phyloP scores from a whole-genome alignment of 2,113 vertebrate genomes.

The Marmota flaviventris region DNA sequence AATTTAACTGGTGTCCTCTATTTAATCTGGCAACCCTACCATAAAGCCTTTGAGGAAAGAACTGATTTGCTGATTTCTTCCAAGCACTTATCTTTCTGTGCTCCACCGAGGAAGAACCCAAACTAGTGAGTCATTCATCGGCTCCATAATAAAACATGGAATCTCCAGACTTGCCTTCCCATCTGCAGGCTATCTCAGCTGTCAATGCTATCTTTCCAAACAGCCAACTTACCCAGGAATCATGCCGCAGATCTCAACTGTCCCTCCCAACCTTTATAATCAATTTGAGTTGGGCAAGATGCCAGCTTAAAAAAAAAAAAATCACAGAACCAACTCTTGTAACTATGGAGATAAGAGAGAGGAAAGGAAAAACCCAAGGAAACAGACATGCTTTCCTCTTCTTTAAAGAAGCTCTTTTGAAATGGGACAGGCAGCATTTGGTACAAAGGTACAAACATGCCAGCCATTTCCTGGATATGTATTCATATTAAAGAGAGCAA shows the following conservation, averaged over 20 bases:
- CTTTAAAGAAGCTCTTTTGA: constrained; percentile 65
- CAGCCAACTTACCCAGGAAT: constrained; percentile 67
- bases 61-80: constrained; percentile 57
- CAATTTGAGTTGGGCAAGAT: constrained; percentile 75
- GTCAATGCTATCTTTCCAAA: constrained; percentile 80
- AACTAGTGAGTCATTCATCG: constrained; percentile 64
- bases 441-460: constrained; percentile 51
- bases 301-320: constrained; percentile 63
- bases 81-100: constrained; percentile 55
- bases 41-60: constrained; percentile 63
- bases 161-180: constrained; percentile 86
- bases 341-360: constrained; percentile 75
- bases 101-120: constrained; percentile 60
- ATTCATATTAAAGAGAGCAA: constrained; percentile 16
- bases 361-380: constrained; percentile 68
- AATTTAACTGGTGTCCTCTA: constrained; percentile 26
- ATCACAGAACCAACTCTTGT: constrained; percentile 67
- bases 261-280: constrained; percentile 79
- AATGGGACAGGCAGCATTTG: not conserved
- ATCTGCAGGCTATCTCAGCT: constrained; percentile 81
- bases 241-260: constrained; percentile 71
- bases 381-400: constrained; percentile 47
- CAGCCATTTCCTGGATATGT: constrained; percentile 56
- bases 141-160: constrained; percentile 70
- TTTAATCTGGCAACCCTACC: constrained; percentile 47